phyloP scores from a whole-genome alignment of 2,888 invertebrate species.

The Adelognathus sp. region DNA sequence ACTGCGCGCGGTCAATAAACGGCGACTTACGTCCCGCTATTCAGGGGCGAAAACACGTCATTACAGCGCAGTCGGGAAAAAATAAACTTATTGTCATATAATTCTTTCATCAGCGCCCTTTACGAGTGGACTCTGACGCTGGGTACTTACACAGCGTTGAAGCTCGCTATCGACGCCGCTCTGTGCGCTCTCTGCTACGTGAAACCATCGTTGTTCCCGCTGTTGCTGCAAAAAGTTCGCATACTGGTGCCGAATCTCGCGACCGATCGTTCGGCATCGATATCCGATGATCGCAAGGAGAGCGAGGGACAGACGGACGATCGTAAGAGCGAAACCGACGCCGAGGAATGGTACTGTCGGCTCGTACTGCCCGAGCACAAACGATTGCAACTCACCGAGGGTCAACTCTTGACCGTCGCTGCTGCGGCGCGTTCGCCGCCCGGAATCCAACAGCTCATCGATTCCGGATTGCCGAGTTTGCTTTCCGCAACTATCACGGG shows the following conservation, averaged over 20 bases:
- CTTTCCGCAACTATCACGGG: slow-evolving; percentile 84
- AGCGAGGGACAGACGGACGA: slow-evolving; percentile 87
- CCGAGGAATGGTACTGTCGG: slow-evolving; percentile 84
- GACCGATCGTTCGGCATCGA: slow-evolving; percentile 82
- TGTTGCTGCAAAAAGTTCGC: slow-evolving; percentile 88
- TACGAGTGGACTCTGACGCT: slow-evolving; percentile 90
- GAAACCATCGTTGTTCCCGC: slow-evolving; percentile 89
- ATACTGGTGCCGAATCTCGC: slow-evolving; percentile 83
- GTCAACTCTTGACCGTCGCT: slow-evolving; percentile 89
- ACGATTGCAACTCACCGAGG: slow-evolving; percentile 83
- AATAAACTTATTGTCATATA: not conserved
- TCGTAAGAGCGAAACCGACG: slow-evolving; percentile 83
- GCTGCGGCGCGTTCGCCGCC: slow-evolving; percentile 91
- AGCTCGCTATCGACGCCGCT: slow-evolving; percentile 92
- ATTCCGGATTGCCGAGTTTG: slow-evolving; percentile 87
- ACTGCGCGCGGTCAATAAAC: too few species aligned
- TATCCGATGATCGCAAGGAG: slow-evolving; percentile 84
- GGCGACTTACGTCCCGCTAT: too few species aligned
- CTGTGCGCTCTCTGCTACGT: slow-evolving; percentile 94
- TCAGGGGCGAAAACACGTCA: too few species aligned
- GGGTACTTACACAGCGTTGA: slow-evolving; percentile 87
- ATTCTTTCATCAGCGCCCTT: slow-evolving; percentile 82
- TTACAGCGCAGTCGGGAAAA: too few species aligned
- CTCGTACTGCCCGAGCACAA: slow-evolving; percentile 83
- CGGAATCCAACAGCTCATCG: slow-evolving; percentile 89